Percentiles rank a stretch among this genome's conserved stretches.
These are phyloP conservation scores for Solea senegalensis DNA, from an alignment of 2,113 vertebrate genomes.

Conservation along the genomic window DNA sequence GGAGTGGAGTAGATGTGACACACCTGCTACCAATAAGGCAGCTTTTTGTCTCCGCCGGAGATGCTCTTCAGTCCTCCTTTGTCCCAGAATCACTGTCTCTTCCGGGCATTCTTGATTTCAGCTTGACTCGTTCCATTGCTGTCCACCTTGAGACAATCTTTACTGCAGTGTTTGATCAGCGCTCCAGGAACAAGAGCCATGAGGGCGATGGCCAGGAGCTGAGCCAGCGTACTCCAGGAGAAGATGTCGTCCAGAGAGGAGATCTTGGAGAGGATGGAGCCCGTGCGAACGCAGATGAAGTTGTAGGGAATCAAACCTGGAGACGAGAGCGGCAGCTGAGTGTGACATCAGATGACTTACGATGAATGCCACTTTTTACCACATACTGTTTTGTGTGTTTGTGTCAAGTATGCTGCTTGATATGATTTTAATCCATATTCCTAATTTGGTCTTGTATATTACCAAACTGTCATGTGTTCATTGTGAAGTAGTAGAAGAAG, in stretches of 20 bases:
- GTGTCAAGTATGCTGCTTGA: too few species aligned
- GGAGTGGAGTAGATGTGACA: not conserved
- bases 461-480: too few species aligned
- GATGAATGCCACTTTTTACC: too few species aligned
- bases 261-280: slow-evolving; percentile 92
- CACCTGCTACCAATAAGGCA: too few species aligned
- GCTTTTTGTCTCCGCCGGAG: not conserved
- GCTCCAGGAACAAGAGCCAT: slow-evolving; percentile 90
- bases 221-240: slow-evolving; percentile 90
- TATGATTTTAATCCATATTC: too few species aligned
- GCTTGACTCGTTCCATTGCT: slow-evolving; percentile 47
- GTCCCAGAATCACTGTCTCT: slow-evolving; percentile 72
- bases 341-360: too few species aligned
- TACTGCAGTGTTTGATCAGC: slow-evolving; percentile 88
- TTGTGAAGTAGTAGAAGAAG: not conserved
- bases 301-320: slow-evolving; percentile 96
- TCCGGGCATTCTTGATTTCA: slow-evolving; percentile 69
- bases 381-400: too few species aligned
- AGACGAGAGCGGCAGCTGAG: not conserved
- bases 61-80: not conserved
- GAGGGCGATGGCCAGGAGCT: slow-evolving; percentile 90
- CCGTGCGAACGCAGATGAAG: slow-evolving; percentile 96
- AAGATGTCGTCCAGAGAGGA: slow-evolving; percentile 93
- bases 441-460: too few species aligned
- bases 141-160: slow-evolving; percentile 81